phyloP scores from a whole-genome alignment of 2,113 vertebrate species.

The Arizona elegans region DNA sequence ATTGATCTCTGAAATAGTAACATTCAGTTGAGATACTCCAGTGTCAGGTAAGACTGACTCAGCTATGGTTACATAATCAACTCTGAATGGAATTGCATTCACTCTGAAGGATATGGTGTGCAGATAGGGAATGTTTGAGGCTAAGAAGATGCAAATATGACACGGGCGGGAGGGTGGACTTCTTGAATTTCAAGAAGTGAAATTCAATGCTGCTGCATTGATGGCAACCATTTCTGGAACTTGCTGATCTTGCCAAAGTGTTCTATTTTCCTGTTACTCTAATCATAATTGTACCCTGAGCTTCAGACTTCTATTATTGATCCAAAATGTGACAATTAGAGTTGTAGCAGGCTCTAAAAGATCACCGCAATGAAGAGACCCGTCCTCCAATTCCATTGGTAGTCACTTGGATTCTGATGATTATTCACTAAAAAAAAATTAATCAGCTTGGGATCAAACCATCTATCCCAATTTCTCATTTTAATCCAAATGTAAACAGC shows the following conservation, averaged over 20 bases:
- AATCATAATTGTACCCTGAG: not conserved
- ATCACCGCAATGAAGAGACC: not conserved
- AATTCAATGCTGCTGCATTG: not conserved
- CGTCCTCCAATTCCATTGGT: not conserved
- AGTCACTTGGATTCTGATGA: not conserved
- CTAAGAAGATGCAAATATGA: not conserved
- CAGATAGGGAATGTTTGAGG: not conserved
- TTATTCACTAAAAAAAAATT: not conserved
- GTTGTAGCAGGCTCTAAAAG: not conserved
- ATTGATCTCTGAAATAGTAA: not conserved
- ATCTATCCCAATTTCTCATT: not conserved
- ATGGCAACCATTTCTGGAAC: not conserved
- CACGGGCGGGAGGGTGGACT: not conserved
- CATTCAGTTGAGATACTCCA: not conserved
- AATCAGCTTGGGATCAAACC: not conserved
- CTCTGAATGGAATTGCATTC: not conserved
- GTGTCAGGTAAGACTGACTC: not conserved
- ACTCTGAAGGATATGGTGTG: not conserved
- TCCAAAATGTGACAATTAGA: not conserved
- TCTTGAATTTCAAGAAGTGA: not conserved
- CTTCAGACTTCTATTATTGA: not conserved
- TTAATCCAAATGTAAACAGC: not conserved
- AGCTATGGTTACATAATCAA: not conserved
- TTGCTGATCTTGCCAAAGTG: not conserved
- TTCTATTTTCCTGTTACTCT: not conserved